Conservation (phyloP, 1,140 invertebrate genomes). For the Oncopodura yosiiana region DNA sequence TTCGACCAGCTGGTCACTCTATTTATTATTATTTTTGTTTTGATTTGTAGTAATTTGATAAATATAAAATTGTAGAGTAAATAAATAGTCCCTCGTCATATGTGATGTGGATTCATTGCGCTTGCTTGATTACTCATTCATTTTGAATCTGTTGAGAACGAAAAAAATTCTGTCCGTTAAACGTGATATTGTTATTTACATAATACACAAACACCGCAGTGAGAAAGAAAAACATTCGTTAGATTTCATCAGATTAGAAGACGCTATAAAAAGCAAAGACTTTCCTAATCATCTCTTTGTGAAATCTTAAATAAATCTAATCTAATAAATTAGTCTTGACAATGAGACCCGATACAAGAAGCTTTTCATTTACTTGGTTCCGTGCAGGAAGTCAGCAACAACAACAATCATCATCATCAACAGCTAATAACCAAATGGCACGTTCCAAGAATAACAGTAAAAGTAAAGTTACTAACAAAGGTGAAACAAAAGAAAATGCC, state of each 20-base stretch:
- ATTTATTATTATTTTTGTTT: too few relatives aligned
- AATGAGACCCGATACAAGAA: slow-evolving; percentile 34
- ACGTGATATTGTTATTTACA: too few relatives aligned
- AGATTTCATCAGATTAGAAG: too few relatives aligned
- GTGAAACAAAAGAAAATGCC: neutral
- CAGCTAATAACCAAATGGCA: slow-evolving; percentile 1
- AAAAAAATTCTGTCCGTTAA: too few relatives aligned
- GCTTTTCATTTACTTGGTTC: slow-evolving; percentile 35
- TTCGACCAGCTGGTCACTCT: too few relatives aligned
- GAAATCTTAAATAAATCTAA: neutral
- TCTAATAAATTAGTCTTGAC: neutral
- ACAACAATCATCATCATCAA: slow-evolving; percentile 2
- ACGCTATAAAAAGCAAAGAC: too few relatives aligned
- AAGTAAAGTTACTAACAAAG: neutral
- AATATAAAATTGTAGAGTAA: neutral
- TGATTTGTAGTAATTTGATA: neutral
- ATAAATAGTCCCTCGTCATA: neutral
- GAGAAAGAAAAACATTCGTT: too few relatives aligned
- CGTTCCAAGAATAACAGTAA: neutral
- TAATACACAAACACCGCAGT: too few relatives aligned
- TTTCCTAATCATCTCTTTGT: neutral
- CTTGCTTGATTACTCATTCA: too few relatives aligned
- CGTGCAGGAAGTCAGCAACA: slow-evolving; percentile 13
- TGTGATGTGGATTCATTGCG: too few relatives aligned
- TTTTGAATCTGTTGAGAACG: too few relatives aligned